Evolutionary conservation across 2,797 vertebrate genomes (phyloP).

Genomic region (Falco columbarius): DNA sequence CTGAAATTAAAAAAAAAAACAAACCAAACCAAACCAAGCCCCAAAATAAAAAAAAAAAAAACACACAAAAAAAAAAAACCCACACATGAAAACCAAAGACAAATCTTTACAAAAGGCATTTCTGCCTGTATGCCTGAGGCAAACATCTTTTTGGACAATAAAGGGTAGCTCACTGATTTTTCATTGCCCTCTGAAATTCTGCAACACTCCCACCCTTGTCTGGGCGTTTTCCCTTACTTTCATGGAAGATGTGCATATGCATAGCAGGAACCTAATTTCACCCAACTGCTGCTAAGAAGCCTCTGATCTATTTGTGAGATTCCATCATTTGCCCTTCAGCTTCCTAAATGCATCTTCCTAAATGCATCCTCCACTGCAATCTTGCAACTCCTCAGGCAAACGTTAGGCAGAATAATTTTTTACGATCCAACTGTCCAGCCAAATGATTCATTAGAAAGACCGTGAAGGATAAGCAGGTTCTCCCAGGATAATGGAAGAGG

Average conservation of each 20-base stretch:
- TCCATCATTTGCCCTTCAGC: not conserved
- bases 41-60: too few relatives aligned
- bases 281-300: not conserved
- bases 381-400: not conserved
- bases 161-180: not conserved
- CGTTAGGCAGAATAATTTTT: not conserved
- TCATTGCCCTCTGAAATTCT: not conserved
- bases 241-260: fast-evolving
- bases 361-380: not conserved
- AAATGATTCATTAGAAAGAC: not conserved
- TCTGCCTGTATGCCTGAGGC: not conserved
- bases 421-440: not conserved
- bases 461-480: not conserved
- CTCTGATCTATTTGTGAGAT: not conserved
- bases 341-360: not conserved
- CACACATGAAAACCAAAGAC: not conserved
- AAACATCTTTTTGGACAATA: not conserved
- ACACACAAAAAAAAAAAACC: fast-evolving
- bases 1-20: too few relatives aligned
- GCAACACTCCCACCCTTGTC: not conserved
- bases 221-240: not conserved
- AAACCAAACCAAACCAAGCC: too few relatives aligned
- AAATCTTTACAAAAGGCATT: not conserved
- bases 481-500: not conserved
- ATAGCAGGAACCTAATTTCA: not conserved